Evolutionary conservation across 2,888 invertebrate genomes (phyloP).

Genomic region (Hirtodrosophila trivittata): DNA sequence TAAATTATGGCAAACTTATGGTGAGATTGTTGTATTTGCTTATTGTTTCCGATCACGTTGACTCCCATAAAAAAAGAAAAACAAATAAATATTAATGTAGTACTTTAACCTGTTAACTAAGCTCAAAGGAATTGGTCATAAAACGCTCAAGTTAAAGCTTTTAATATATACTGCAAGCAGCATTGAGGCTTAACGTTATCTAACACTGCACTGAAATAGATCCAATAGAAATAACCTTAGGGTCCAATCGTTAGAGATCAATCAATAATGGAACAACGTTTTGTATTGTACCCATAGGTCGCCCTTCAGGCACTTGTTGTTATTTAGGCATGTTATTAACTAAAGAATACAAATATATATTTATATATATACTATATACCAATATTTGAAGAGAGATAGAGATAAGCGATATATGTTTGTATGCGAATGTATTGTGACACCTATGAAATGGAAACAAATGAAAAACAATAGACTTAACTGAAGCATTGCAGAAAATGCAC

Average conservation of each 20-base stretch:
- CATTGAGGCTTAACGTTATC: conserved; percentile 7
- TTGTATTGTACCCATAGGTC: too few species aligned
- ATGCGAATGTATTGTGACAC: conserved; percentile 13
- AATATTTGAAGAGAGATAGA: conserved; percentile 8
- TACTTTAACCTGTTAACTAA: background rate
- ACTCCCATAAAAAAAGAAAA: conserved; percentile 5
- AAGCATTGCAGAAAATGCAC: conserved; percentile 16
- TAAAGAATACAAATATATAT: conserved; percentile 38
- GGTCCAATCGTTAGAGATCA: background rate
- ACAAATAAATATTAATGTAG: too few species aligned
- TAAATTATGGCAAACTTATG: too few species aligned
- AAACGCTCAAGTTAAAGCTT: conserved; percentile 2
- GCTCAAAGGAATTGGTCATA: conserved; percentile 7
- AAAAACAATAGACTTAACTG: conserved; percentile 34
- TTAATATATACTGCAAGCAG: background rate
- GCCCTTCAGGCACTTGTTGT: conserved; percentile 53
- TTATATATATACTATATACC: conserved; percentile 37
- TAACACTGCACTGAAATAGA: conserved; percentile 19
- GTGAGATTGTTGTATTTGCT: too few species aligned
- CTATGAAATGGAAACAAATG: conserved; percentile 12
- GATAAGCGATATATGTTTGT: conserved; percentile 11
- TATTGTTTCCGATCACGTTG: conserved; percentile 1
- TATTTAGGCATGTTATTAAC: conserved; percentile 61
- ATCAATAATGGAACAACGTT: conserved; percentile 8
- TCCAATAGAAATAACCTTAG: conserved; percentile 18